Percentiles rank a stretch among this genome's conserved stretches.
Evolutionary conservation across 1,140 invertebrate species (phyloP).

Genomic region (Ectropis grisescens): DNA sequence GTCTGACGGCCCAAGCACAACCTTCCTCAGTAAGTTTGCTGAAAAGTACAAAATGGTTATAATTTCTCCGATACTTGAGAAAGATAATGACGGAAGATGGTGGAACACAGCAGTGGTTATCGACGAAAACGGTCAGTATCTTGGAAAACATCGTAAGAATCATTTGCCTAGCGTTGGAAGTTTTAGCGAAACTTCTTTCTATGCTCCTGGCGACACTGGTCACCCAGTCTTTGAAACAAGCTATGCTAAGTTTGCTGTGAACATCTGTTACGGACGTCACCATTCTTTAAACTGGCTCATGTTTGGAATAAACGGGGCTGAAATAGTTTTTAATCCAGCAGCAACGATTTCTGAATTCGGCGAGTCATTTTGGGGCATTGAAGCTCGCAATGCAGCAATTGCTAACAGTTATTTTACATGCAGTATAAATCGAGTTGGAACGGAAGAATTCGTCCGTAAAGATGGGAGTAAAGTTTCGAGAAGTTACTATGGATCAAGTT

Average conservation of each 20-base stretch:
- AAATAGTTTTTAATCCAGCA: conserved; percentile 98
- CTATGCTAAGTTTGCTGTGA: conserved; percentile 92
- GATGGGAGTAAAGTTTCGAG: conserved; percentile 89
- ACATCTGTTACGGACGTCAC: conserved; percentile 98
- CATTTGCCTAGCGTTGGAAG: conserved; percentile 98
- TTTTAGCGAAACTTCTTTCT: conserved; percentile 99
- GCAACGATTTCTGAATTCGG: conserved; percentile 88
- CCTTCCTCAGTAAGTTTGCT: conserved; percentile 84
- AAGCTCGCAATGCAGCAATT: conserved; percentile 96
- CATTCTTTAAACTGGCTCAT: conserved; percentile 98
- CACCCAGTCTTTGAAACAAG: conserved; percentile 93
- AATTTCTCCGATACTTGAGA: conserved; percentile 94
- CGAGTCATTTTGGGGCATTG: conserved; percentile 96
- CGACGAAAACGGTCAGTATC: conserved; percentile 83
- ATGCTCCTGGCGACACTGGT: conserved; percentile 93
- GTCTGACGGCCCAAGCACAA: conserved; percentile 87
- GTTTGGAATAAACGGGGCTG: conserved; percentile 96
- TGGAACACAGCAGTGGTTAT: conserved; percentile 98
- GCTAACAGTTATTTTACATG: conserved; percentile 95
- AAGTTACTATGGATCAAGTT: conserved; percentile 97
- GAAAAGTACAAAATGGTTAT: conserved; percentile 94
- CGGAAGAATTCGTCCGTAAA: conserved; percentile 93
- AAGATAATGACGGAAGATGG: conserved; percentile 93
- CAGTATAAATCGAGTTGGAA: conserved; percentile 97
- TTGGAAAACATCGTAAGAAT: conserved; percentile 98